These are phyloP conservation scores for Chelonoidis abingdonii DNA, from an alignment of 2,113 vertebrate genomes.

Conservation along the genomic window DNA sequence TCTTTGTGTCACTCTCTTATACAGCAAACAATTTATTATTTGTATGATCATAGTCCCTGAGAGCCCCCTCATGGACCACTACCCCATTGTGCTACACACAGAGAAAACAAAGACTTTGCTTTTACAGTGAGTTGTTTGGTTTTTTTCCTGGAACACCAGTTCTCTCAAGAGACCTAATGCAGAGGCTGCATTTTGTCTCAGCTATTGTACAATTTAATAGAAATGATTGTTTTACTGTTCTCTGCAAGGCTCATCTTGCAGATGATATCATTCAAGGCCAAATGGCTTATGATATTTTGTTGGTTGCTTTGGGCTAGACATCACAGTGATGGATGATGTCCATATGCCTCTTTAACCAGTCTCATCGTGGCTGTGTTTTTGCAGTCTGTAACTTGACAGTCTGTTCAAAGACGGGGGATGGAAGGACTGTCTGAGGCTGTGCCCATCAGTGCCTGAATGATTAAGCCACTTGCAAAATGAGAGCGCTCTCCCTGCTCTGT, in stretches of 20 bases:
- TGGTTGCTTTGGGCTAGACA: background rate
- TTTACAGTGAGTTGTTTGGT: background rate
- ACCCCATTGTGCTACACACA: no score
- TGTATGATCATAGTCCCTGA: no score
- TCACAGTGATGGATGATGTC: background rate
- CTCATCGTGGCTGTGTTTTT: background rate
- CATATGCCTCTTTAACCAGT: rapidly evolving
- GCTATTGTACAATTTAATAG: background rate
- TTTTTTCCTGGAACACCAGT: background rate
- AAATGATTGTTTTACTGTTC: background rate
- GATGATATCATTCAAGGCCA: background rate
- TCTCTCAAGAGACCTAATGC: background rate
- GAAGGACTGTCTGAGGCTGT: background rate
- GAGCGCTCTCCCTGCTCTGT: background rate
- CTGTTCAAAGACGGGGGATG: background rate
- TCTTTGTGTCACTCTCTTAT: background rate
- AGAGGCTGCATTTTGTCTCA: background rate
- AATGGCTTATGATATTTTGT: rapidly evolving
- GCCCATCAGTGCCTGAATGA: background rate
- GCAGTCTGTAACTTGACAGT: background rate
- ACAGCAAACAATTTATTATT: no score
- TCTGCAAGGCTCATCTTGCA: background rate
- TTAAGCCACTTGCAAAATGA: background rate
- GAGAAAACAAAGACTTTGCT: background rate
- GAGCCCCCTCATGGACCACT: no score